Evolutionary conservation across 92 coral and sea anemone genomes (phyloP), one percentile per base, ranked within the genome.

Genomic region (Muricea muricata): DNA sequence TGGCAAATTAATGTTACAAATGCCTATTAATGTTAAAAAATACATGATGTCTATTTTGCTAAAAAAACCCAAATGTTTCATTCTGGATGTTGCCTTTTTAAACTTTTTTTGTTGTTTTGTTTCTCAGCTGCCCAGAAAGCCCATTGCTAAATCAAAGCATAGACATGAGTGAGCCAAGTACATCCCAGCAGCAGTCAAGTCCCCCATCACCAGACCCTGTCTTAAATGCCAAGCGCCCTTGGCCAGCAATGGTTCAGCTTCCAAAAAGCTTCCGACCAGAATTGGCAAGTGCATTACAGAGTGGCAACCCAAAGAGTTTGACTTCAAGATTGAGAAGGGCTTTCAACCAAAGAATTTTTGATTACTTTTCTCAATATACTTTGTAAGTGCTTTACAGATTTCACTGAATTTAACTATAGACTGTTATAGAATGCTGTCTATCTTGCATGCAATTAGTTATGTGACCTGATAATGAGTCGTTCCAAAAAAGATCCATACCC

Each of bases 161-260:
- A n/a, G n/a, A n/a, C n/a, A n/a, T n/a, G n/a, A 10, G 37, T 25
- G 9, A 2, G 20, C 73, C 37, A 4, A 18, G 9, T 18, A 69
- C 26, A 25, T 24, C 35, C 8, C 2, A 17, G 13, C 20, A 28
- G 23, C 14, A n/a, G n/a, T n/a, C 24, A 34, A 69, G 25, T 29
- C 45, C 45, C 28, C 48, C 52, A 5, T 31, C 23, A 37, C 46
- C 45, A 2, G 52, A 5, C 21, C 75, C 75, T 17, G 73, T 82
- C 0, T 72, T 90, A 14, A 90, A 90, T 83, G 88, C 91, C 31
- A 87, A 67, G 56, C 82, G 84, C 32, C 91, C 88, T 41, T 90
- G 91, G 89, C 91, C 89, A 23, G 75, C 84, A 13, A 46, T 60
- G 2, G 39, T 90, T 20, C 72, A 78, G 20, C 71, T 90, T 0